Evolutionary conservation across 2,888 invertebrate species (phyloP).

Genomic region (Hyposoter dolosus): DNA sequence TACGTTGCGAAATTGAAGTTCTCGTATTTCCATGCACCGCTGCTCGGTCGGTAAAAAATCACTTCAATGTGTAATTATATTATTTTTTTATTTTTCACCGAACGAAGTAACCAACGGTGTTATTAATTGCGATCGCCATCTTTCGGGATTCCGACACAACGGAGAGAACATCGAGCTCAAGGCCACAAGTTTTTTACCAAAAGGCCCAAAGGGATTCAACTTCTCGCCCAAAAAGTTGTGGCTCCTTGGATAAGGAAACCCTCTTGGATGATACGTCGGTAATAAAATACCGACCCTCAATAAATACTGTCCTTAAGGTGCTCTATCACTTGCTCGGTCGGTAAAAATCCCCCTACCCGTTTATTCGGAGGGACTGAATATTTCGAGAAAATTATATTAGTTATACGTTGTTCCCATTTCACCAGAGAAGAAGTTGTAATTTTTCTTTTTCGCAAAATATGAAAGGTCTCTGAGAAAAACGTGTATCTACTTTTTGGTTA

Average conservation of each 20-base stretch:
- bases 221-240: background rate
- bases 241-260: background rate
- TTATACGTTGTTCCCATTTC: too few species aligned
- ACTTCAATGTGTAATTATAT: background rate
- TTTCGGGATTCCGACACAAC: background rate
- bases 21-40: background rate
- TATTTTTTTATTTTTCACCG: background rate
- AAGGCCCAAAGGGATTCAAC: background rate
- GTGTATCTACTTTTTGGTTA: too few species aligned
- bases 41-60: background rate
- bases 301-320: too few species aligned
- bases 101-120: background rate
- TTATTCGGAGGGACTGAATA: too few species aligned
- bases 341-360: too few species aligned
- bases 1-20: background rate
- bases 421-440: too few species aligned
- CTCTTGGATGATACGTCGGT: background rate
- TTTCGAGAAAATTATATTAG: too few species aligned
- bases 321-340: too few species aligned
- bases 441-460: too few species aligned
- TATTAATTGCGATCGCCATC: background rate
- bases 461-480: too few species aligned
- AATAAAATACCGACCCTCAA: background rate
- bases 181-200: background rate
- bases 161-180: background rate